These are phyloP conservation scores for Poecilobothrus nobilitatus DNA, from an alignment of 2,888 invertebrate genomes.

Conservation along the genomic window DNA sequence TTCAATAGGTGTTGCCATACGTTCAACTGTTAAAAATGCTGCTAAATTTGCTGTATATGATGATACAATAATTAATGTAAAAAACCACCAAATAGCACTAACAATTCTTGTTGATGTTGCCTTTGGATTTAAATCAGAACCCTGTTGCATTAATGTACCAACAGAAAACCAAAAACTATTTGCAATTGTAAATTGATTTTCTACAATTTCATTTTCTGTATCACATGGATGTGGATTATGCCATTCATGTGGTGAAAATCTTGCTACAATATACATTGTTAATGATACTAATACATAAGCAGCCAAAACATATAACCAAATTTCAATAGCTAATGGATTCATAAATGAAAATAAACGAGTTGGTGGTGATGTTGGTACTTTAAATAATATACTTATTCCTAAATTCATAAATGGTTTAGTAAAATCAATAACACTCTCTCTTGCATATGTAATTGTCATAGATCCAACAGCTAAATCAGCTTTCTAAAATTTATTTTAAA, in stretches of 20 bases:
- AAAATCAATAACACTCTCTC: constrained; percentile 84
- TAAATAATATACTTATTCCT: constrained; percentile 80
- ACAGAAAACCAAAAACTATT: constrained; percentile 96
- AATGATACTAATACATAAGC: constrained; percentile 72
- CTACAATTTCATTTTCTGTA: constrained; percentile 51
- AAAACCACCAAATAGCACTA: constrained; percentile 99
- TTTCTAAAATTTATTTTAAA: too few species aligned
- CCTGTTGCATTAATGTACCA: constrained; percentile 90
- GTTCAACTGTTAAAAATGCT: constrained; percentile 94
- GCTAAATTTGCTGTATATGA: constrained; percentile 94
- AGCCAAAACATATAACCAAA: constrained; percentile 73
- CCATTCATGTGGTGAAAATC: constrained; percentile 79
- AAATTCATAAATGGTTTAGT: constrained; percentile 89
- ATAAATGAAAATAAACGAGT: constrained; percentile 74
- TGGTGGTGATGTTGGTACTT: constrained; percentile 54
- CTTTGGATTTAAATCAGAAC: constrained; percentile 88
- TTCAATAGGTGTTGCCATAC: constrained; percentile 92
- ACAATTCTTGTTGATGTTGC: constrained; percentile 91
- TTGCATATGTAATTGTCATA: constrained; percentile 81
- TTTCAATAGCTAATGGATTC: constrained; percentile 73
- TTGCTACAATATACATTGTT: constrained; percentile 75
- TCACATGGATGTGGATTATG: constrained; percentile 64
- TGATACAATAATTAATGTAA: constrained; percentile 95
- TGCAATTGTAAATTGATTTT: constrained; percentile 52
- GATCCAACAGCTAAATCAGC: constrained; percentile 83